Percentiles rank a stretch among this genome's conserved stretches.
Evolutionary conservation across 2,888 invertebrate genomes (phyloP).

Genomic region (Nemotelus pantherinus): DNA sequence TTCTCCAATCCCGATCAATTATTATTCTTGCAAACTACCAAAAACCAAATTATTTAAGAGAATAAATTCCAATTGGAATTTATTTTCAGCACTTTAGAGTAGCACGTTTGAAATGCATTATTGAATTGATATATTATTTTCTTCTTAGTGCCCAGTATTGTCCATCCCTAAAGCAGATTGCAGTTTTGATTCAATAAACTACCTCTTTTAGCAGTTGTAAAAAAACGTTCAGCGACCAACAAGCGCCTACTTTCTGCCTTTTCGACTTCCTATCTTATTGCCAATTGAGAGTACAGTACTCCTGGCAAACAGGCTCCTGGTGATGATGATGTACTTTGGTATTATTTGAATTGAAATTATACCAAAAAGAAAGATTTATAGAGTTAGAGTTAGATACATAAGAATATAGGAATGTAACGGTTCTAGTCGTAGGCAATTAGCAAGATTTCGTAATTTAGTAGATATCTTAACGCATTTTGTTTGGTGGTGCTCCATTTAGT

Average conservation of each 20-base stretch:
- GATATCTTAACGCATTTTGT: no score
- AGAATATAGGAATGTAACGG: no score
- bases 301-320: not conserved
- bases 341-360: constrained; percentile 24
- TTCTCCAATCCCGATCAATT: not conserved
- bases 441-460: no score
- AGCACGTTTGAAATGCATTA: not conserved
- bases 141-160: not conserved
- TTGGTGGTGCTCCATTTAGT: no score
- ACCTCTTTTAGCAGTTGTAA: no score
- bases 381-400: no score
- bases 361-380: not conserved
- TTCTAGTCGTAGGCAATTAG: no score
- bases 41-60: not conserved
- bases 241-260: not conserved
- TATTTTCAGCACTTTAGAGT: no score
- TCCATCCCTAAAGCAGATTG: not conserved
- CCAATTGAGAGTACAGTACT: constrained; percentile 15
- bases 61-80: not conserved
- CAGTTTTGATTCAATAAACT: not conserved
- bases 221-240: no score
- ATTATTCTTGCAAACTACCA: not conserved
- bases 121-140: not conserved
- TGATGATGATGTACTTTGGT: not conserved
- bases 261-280: not conserved